Base-by-base conservation (phyloP, 2,797 vertebrate species). In the Manis pentadactyla region DNA sequence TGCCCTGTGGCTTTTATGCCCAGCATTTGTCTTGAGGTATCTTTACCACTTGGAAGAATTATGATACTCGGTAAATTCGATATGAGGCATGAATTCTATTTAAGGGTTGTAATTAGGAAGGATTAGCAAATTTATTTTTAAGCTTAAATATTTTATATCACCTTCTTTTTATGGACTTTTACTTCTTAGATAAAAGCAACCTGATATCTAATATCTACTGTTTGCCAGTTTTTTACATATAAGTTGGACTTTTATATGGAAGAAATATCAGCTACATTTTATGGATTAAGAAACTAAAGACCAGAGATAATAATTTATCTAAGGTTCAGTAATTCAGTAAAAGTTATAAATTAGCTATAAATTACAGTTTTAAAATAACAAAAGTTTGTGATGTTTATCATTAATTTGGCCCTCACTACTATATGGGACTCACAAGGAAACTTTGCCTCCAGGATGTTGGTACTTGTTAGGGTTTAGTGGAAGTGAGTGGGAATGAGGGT, bases 251-350 rank as follows among this genome's bases (percentile, higher is more conserved):
- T 63, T 71, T 71, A 46, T 74, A 63, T 75, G 12, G 81, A 37
- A n/a, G 73, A 87, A 88, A 7, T 95, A 63, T 77, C 90, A 31
- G 14, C 27, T 90, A 23, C 10, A 34, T 87, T 83, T 94, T 90
- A 42, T 95, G 42, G n/a, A 37, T 71, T 34, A 77, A 39, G 55
- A 97, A 89, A 78, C 87, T 86, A 37, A 93, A 91, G n/a, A 84
- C 27, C 49, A 84, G 57, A 68, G 57, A 87, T 34, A 69, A 75
- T 93, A 46, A 49, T 86, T 90, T 96, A 5, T 51, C 34, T 84
- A 25, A 51, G 14, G 7, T 82, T 55, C 29, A 49, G 73, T 74
- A 51, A 6, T 82, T 55, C 29, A 49, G 73, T 74, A 51, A 86
- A 77, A 79, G 61, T 77, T 71, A 82, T 31, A 78, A 91, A 49